Evolutionary conservation across 2,113 vertebrate genomes (phyloP), one percentile per base, ranked within the genome.

Genomic region (Hypomesus transpacificus): DNA sequence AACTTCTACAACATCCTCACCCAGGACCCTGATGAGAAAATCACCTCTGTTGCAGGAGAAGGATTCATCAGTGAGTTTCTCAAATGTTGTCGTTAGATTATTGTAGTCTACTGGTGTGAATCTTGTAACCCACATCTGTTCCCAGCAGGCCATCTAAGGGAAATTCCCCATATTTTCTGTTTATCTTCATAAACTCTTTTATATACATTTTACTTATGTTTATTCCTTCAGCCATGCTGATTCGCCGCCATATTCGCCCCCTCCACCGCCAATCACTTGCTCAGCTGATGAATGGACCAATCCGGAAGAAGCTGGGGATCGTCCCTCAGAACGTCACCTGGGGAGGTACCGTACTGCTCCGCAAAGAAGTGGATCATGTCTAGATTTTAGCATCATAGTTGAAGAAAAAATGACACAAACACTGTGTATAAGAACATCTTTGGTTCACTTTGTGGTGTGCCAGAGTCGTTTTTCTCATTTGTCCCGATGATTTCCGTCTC

Each of bases 1-100:
- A 98, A 98, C 85, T 99, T 99, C 80, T 98, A 99, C 84, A 99
- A 99, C 89, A 98, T 99, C 85, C 90, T 98, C 79, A 93, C 90
- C 39, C 92, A 92, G 76, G 84, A 85, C 0, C 26, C 85, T 0
- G 86, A 88, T 3, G 87, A 90, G 1, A 71, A 65, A 20, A 56
- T 7, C 2, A 1, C 0, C n/a, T 67, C 59, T 0, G 58, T 63
- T 9, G 60, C 66, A 16, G 76, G 75, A 46, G 54, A 75, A 1
- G 75, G 81, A 74, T 87, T 73, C 4, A 80, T 92, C 24, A 70
- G 92, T 93, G 73, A 88, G 89, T 50, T 1, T 0, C 6, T 14
- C 46, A 39, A 51, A 34, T 20, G 17, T 21, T n/a, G 22, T 34
- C 21, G 24, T 17, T 18, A 2, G 8, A 46, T 46, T 46, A 46